Percentiles rank a stretch among this genome's conserved stretches.
phyloP scores from a whole-genome alignment of 2,113 vertebrate genomes.

The Cavia aperea region DNA sequence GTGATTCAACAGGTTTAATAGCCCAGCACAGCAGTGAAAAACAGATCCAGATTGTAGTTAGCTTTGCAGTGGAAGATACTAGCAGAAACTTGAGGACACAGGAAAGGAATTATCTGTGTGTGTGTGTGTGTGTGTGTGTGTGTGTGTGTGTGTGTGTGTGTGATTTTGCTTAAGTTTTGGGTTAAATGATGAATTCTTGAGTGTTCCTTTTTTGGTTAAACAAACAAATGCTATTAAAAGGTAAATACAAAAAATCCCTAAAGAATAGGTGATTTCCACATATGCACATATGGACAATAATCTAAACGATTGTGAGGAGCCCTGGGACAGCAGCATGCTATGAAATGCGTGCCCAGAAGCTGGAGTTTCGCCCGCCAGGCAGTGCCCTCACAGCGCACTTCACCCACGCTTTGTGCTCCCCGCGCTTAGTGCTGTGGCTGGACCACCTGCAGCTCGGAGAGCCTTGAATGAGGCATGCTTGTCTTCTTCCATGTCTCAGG shows the following conservation, averaged over 20 bases:
- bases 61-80: not conserved
- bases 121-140: no score
- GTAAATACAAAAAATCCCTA: not conserved
- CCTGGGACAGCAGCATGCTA: not conserved
- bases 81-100: not conserved
- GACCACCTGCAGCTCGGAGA: not conserved
- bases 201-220: not conserved
- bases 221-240: not conserved
- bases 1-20: not conserved
- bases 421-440: not conserved
- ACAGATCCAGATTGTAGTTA: not conserved
- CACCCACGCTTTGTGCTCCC: no score
- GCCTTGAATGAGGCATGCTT: not conserved
- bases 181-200: not conserved
- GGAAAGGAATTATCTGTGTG: not conserved
- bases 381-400: no score
- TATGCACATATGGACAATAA: not conserved
- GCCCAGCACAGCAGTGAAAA: not conserved
- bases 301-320: not conserved
- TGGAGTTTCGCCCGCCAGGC: not conserved
- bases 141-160: not conserved
- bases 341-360: not conserved
- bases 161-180: not conserved
- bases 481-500: not conserved
- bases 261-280: not conserved